Percentiles rank a stretch among this genome's conserved stretches.
These are phyloP conservation scores for Microdon myrmicae DNA, from an alignment of 2,888 invertebrate species.

Conservation along the genomic window DNA sequence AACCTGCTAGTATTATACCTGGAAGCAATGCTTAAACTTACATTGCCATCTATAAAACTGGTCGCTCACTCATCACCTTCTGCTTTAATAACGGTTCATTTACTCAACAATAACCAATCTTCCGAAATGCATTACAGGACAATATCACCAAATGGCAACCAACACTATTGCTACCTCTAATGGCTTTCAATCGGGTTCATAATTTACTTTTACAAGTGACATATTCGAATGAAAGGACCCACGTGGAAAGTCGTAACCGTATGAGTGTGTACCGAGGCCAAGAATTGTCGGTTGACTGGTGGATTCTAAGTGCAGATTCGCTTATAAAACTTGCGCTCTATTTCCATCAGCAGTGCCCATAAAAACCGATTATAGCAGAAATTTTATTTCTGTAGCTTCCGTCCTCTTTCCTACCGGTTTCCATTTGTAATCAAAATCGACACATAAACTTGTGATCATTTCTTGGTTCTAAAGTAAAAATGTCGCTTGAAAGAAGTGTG, in stretches of 20 bases:
- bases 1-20: no score
- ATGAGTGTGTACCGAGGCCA: no score
- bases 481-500: conserved; percentile 2
- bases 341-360: conserved; percentile 17
- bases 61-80: no score
- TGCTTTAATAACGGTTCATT: no score
- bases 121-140: neutral
- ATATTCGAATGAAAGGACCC: conserved; percentile 4
- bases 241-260: neutral
- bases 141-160: conserved; percentile 18
- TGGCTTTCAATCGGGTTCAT: conserved; percentile 26
- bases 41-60: no score
- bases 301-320: conserved; percentile 6
- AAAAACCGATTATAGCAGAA: conserved; percentile 47
- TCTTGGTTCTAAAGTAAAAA: conserved; percentile 13
- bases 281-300: conserved; percentile 12
- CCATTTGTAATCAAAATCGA: conserved; percentile 46
- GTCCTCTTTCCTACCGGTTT: conserved; percentile 14
- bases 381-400: no score
- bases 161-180: no score
- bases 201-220: conserved; percentile 41
- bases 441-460: conserved; percentile 45
- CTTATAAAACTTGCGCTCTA: conserved; percentile 3
- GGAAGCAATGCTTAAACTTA: no score
- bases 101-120: no score